Conservation (phyloP, 2,113 vertebrate genomes). For the Oncorhynchus masou region DNA sequence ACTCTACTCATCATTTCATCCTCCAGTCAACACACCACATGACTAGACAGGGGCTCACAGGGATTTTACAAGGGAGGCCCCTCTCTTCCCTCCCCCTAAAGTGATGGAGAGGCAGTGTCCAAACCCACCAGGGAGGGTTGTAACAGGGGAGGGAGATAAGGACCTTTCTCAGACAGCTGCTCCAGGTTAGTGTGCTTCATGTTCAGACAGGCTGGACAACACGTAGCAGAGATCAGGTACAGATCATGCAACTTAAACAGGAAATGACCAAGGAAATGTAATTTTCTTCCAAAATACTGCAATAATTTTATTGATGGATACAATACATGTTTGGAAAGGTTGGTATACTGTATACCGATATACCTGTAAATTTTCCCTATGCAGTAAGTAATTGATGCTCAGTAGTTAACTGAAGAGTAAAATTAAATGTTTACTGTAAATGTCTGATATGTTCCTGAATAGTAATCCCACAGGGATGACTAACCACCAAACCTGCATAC, state of each 20-base stretch:
- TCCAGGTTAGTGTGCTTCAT: constrained; percentile 3
- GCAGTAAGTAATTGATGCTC: too few relatives aligned
- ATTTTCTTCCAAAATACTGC: too few relatives aligned
- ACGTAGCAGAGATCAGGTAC: background rate
- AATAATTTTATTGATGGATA: too few relatives aligned
- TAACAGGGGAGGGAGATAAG: background rate
- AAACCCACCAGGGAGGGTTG: background rate
- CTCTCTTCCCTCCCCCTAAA: background rate
- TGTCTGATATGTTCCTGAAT: too few relatives aligned
- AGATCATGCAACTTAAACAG: background rate
- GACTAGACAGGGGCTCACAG: background rate
- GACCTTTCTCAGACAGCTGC: constrained; percentile 3
- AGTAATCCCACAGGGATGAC: too few relatives aligned
- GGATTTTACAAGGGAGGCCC: background rate
- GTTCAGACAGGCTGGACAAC: background rate
- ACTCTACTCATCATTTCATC: background rate
- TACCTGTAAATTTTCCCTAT: too few relatives aligned
- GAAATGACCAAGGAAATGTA: background rate
- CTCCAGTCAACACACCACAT: background rate
- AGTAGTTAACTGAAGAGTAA: too few relatives aligned
- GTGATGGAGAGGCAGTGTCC: background rate
- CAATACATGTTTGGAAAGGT: too few relatives aligned
- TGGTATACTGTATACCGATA: too few relatives aligned
- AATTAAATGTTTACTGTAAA: too few relatives aligned
- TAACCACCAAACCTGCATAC: too few relatives aligned